Evolutionary conservation across 2,888 invertebrate genomes (phyloP).

Genomic region (Ormyrus labotus): DNA sequence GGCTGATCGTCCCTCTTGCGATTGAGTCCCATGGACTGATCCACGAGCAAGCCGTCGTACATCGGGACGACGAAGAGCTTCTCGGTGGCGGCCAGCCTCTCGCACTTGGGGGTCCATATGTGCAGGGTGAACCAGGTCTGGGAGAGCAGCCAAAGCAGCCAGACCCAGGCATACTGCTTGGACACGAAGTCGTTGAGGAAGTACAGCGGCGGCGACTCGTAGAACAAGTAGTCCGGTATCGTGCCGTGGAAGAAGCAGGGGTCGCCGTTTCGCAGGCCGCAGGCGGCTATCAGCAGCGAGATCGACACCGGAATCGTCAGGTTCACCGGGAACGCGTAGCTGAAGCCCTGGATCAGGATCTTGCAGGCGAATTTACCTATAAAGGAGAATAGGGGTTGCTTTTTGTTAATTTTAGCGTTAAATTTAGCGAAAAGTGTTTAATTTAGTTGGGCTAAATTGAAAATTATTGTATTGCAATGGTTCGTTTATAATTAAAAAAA

Average conservation of each 20-base stretch:
- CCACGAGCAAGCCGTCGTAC: conserved; percentile 93
- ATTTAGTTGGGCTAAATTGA: neutral
- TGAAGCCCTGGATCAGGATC: conserved; percentile 97
- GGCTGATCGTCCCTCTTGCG: conserved; percentile 93
- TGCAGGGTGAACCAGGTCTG: conserved; percentile 98
- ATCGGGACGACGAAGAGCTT: conserved; percentile 96
- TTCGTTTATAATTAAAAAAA: neutral
- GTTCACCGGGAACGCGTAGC: conserved; percentile 97
- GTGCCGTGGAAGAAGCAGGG: conserved; percentile 92
- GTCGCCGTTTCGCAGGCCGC: conserved; percentile 90
- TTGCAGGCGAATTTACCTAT: conserved; percentile 95
- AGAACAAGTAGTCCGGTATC: conserved; percentile 93
- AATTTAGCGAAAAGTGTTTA: neutral
- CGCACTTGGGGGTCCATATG: conserved; percentile 98
- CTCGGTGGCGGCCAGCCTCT: conserved; percentile 96
- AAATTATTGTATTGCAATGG: neutral
- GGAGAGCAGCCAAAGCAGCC: conserved; percentile 94
- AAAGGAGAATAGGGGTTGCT: conserved; percentile 50
- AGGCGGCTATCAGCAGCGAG: conserved; percentile 90
- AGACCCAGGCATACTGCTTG: conserved; percentile 94
- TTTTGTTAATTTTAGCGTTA: neutral
- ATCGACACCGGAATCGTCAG: conserved; percentile 94
- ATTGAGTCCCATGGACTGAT: conserved; percentile 96
- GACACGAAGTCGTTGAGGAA: conserved; percentile 90
- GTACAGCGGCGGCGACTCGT: conserved; percentile 90